phyloP scores from a whole-genome alignment of 2,888 invertebrate genomes.

The Uropetala carovei region DNA sequence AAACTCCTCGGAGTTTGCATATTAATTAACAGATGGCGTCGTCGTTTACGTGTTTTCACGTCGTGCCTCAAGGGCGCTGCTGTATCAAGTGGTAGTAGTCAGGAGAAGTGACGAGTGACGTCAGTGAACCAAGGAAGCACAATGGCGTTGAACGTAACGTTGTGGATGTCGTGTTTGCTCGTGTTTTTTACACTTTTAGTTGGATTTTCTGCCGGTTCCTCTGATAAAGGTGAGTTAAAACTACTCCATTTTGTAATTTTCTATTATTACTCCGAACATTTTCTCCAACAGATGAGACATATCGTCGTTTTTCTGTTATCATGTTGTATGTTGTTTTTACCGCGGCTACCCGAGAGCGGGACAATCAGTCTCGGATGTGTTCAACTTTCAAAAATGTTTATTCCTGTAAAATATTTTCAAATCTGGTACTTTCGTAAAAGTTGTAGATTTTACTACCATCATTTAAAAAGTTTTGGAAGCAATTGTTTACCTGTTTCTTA shows the following conservation, averaged over 20 bases:
- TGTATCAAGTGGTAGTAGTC: background rate
- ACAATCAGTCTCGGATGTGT: background rate
- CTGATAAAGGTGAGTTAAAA: conserved; percentile 60
- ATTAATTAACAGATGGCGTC: conserved; percentile 45
- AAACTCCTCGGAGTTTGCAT: background rate
- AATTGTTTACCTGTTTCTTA: background rate
- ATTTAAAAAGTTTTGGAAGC: too few species aligned
- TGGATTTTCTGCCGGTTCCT: conserved; percentile 37
- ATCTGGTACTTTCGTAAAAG: too few species aligned
- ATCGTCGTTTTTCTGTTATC: background rate
- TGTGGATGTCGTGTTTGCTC: conserved; percentile 63
- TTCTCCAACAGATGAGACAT: background rate
- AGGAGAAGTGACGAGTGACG: conserved; percentile 26
- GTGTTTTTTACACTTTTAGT: conserved; percentile 63
- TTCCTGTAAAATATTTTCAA: background rate
- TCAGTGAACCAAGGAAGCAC: conserved; percentile 61
- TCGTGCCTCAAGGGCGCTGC: background rate
- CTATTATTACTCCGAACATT: background rate
- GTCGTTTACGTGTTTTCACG: background rate
- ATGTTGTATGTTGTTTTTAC: conserved; percentile 44
- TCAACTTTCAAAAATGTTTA: conserved; percentile 31
- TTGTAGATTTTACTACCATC: background rate
- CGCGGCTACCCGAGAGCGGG: conserved; percentile 25
- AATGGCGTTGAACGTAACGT: conserved; percentile 65
- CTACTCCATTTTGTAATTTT: background rate